These are phyloP conservation scores for Sphaeramia orbicularis DNA, from an alignment of 2,797 vertebrate genomes.

Conservation along the genomic window DNA sequence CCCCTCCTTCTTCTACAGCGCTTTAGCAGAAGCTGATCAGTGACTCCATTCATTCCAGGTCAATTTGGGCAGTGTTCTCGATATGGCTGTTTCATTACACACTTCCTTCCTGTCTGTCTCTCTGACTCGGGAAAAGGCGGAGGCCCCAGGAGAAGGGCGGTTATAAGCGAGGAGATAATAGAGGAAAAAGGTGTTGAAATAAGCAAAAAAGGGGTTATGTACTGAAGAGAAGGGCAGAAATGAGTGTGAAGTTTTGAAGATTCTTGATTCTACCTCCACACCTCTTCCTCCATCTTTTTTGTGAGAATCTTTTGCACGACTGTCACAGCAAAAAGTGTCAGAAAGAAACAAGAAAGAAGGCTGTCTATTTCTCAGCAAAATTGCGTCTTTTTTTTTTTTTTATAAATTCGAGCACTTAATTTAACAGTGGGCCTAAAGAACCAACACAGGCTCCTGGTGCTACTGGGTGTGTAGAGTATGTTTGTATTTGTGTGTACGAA, in stretches of 20 bases:
- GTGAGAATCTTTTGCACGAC: not conserved
- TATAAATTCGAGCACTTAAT: not conserved
- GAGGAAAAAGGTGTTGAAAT: not conserved
- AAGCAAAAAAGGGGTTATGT: not conserved
- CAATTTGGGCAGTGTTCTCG: slow-evolving; percentile 76
- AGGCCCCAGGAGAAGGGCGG: not conserved
- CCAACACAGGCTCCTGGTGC: slow-evolving; percentile 42
- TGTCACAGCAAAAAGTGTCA: not conserved
- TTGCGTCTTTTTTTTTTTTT: slow-evolving; percentile 20
- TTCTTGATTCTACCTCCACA: not conserved
- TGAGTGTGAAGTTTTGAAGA: not conserved
- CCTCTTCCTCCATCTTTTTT: not conserved
- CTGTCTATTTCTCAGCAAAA: slow-evolving; percentile 22
- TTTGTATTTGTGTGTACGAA: not conserved
- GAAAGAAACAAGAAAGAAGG: not conserved
- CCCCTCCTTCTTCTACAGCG: slow-evolving; percentile 34
- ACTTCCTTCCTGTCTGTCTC: slow-evolving; percentile 74
- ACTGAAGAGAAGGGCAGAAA: slow-evolving; percentile 2
- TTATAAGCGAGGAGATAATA: slow-evolving; percentile 21
- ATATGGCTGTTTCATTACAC: slow-evolving; percentile 76
- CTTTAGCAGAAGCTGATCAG: slow-evolving; percentile 67
- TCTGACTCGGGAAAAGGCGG: slow-evolving; percentile 43
- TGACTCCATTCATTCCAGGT: slow-evolving; percentile 80
- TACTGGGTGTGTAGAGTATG: slow-evolving; percentile 6
- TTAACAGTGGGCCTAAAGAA: slow-evolving; percentile 22